Evolutionary conservation across 2,797 vertebrate genomes (phyloP).

Genomic region (Sarcoramphus papa): DNA sequence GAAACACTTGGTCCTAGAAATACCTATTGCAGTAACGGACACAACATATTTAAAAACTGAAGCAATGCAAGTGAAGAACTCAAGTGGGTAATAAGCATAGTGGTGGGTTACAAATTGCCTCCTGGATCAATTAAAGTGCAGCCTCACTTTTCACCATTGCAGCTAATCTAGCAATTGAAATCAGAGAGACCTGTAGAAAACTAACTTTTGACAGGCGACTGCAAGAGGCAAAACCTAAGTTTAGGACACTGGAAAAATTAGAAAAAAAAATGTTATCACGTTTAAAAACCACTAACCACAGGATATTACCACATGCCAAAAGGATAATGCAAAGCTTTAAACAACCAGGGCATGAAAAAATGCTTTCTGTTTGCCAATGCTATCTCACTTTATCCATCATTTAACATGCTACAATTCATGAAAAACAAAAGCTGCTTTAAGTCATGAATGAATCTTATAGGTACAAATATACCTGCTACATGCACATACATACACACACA

Average conservation of each 20-base stretch:
- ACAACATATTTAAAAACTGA: background rate
- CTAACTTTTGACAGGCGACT: background rate
- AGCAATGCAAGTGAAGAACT: background rate
- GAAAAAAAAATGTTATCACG: background rate
- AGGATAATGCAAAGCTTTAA: background rate
- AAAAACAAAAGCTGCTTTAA: background rate
- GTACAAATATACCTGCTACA: background rate
- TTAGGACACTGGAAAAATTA: background rate
- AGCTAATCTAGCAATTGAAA: background rate
- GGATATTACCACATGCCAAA: background rate
- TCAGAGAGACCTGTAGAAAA: background rate
- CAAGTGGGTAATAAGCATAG: background rate
- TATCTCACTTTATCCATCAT: background rate
- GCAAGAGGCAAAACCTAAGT: background rate
- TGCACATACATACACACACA: background rate
- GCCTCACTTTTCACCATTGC: background rate
- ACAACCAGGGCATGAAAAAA: background rate
- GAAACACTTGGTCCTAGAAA: background rate
- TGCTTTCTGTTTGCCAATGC: background rate
- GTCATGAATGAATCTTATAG: background rate
- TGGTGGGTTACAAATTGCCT: background rate
- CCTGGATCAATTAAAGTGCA: fast-evolving
- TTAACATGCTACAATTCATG: background rate
- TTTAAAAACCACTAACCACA: background rate
- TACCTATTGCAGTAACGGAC: background rate